Base-by-base conservation (phyloP, 35 echinoderm and acorn worm species). In the Holothuria glaberrima region DNA sequence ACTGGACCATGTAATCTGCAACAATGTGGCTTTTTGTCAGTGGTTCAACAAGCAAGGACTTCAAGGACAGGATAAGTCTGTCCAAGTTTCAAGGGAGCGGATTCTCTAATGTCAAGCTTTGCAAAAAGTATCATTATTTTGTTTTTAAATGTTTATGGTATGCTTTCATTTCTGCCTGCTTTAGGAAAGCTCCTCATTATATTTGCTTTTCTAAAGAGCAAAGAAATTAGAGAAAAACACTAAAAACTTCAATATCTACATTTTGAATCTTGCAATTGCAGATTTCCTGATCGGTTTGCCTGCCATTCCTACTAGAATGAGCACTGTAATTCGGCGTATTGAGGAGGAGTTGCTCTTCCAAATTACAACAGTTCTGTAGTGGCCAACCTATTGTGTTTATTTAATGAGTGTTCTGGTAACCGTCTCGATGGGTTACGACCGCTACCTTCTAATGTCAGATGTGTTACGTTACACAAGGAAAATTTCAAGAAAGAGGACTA, bases 171-270 rank as follows among this genome's bases (percentile, higher is more conserved):
- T 13, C 9, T 78, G 4, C 24, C 50, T n/a, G 74, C 48, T 5
- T 48, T 28, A 19, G 74, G 74, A 14, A 78, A 78, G 6, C 20
- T 41, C 74, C 26, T 78, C 4, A 48, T 78, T 12, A 50, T 78
- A 26, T 3, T 48, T 2, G 35, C 41, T 26, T 48, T 26, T 19
- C 6, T 48, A 2, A 78, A 41, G 13, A 24, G 19, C 19, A 19
- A 6, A 4, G 50, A 78, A 21, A 78, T 78, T 9, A 78, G 74
- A 78, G 22, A 48, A 20, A n/a, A n/a, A n/a, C n/a, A n/a, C n/a
- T n/a, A 21, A 9, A 26, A 38, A 78, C 48, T 78, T 78, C 20
- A 78, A 78, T 78, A 21, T 78, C 24, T 78, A 78, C 38, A 78
- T 78, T 10, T 3, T 78, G 27, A 78, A 78, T 48, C 38, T 78